A percentile compares a stretch with the other conserved stretches of the same genome.
phyloP scores from a whole-genome alignment of 1,140 invertebrate species.

The Cyclargus thomasi region DNA sequence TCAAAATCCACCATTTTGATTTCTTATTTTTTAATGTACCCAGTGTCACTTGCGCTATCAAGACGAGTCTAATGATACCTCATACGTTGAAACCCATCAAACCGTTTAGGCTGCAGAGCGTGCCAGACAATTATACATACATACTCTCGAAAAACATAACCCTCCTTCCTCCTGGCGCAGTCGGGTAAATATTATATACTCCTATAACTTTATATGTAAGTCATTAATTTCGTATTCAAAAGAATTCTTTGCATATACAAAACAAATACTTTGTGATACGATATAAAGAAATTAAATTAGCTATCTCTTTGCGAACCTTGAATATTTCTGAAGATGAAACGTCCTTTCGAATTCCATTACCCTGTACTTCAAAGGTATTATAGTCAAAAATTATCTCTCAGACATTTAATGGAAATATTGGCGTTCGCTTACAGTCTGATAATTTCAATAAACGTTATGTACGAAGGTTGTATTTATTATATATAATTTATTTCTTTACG shows the following conservation, averaged over 20 bases:
- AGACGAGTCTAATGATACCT: no score
- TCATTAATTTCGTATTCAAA: background rate
- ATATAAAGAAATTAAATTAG: background rate
- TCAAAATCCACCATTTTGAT: no score
- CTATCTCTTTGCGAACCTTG: background rate
- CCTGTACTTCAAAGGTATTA: background rate
- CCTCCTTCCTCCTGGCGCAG: no score
- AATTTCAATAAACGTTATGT: background rate
- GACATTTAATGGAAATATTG: background rate
- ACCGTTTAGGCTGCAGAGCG: no score
- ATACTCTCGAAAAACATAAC: no score
- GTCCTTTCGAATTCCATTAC: background rate
- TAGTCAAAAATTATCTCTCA: background rate
- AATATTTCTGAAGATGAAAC: background rate
- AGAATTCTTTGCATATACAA: background rate
- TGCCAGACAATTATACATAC: no score
- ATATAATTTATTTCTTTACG: no score
- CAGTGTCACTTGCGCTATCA: no score
- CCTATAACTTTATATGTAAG: background rate
- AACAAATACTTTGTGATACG: background rate
- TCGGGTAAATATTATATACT: no score
- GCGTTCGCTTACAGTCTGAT: background rate
- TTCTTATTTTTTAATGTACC: no score
- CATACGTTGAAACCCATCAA: no score
- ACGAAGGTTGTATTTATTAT: no score